Evolutionary conservation across 2,113 vertebrate genomes (phyloP), one percentile per base, ranked within the genome.

Genomic region (Penelope pileata): DNA sequence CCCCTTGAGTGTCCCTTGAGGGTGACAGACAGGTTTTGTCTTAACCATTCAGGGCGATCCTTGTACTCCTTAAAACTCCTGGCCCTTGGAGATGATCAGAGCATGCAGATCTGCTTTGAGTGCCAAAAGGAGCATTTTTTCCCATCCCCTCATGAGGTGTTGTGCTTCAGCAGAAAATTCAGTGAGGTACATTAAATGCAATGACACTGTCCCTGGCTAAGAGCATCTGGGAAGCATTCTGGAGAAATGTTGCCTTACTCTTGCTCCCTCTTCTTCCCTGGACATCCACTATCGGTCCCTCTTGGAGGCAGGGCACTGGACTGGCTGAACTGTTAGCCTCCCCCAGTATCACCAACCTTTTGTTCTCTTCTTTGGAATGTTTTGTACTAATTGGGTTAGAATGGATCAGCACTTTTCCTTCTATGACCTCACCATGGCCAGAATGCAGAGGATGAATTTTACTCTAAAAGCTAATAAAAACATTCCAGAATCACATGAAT

Each of bases 341-440:
- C 3, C 30, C 15, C 22, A 56, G 40, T 40, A 77, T 34, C 64
- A n/a, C 4, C 10, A 90, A 15, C 2, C 1, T 63, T 50, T 40
- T 59, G 16, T 62, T 45, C 18, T 64, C 21, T 70, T 70, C 34
- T 38, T 38, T 38, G 15, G 22, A 62, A 30, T 77, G 21, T 24
- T 77, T 76, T 48, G 29, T 77, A 50, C 36, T 32, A 62, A 22
- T 40, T 21, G 15, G 16, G 45, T 22, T 48, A 62, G n/a, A 62
- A 47, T 23, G 34, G 34, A 77, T 62, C 21, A 23, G 23, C 36
- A 38, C 21, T 82, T 77, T 87, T 54, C 8, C 8, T 43, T 86
- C 50, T 58, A 45, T 63, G 8, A 68, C 40, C 7, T 2, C 21
- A 74, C 10, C 29, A 14, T 0, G 0, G 4, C 48, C 38, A 22